Conservation (phyloP, 23 tunicate species). For the Pegea sp. region DNA sequence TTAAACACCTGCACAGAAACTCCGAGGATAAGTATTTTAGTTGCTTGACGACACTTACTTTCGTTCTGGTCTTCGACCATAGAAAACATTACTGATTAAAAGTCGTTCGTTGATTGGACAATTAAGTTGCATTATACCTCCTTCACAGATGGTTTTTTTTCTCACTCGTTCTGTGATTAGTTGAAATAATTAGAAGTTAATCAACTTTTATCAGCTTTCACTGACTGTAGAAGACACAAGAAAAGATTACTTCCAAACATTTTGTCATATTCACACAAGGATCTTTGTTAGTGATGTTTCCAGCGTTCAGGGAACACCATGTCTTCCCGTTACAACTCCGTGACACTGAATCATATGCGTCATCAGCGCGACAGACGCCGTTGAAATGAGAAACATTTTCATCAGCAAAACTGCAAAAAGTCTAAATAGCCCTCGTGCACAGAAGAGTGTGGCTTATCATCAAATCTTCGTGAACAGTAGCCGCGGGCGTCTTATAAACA, state of each 20-base stretch:
- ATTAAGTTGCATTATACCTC: neutral
- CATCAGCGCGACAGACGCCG: neutral
- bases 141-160: neutral
- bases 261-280: neutral
- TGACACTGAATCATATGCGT: neutral
- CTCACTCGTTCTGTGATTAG: neutral
- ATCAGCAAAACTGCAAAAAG: neutral
- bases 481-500: no score
- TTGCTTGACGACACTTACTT: no score
- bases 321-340: neutral
- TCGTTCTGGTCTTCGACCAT: neutral
- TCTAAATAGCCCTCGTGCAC: no score
- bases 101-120: neutral
- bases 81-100: neutral
- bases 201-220: neutral
- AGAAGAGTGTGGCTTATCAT: no score
- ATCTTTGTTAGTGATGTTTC: neutral
- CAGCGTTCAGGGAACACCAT: neutral
- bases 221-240: conserved; percentile 1
- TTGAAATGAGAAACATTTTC: neutral
- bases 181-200: neutral
- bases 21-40: no score
- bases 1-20: no score
- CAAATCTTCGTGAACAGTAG: no score
- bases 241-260: neutral